A percentile compares a stretch with the other conserved stretches of the same genome.
Conservation (phyloP, 2,113 vertebrate species). For the Chascanopsetta lugubris region DNA sequence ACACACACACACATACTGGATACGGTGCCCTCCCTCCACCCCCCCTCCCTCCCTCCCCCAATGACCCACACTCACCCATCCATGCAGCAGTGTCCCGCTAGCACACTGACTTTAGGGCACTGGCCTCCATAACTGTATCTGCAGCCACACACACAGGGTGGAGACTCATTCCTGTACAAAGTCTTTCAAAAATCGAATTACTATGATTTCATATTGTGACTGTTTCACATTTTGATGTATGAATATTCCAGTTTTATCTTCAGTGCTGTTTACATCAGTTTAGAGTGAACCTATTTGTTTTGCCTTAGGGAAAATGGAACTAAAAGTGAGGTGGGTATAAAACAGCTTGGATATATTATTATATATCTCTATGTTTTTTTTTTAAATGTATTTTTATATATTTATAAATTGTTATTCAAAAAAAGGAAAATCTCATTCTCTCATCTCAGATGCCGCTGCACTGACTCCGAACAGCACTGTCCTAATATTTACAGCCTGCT, state of each 20-base stretch:
- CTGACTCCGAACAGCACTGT: slow-evolving; percentile 18
- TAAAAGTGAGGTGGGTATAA: not conserved
- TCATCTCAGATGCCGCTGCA: slow-evolving; percentile 1
- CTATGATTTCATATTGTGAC: slow-evolving; percentile 25
- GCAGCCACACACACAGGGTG: slow-evolving; percentile 25
- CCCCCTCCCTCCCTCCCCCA: slow-evolving; percentile 7
- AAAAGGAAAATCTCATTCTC: slow-evolving; percentile 4
- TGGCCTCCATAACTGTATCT: slow-evolving; percentile 37
- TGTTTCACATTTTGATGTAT: not conserved
- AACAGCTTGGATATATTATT: not conserved
- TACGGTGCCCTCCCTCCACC: slow-evolving; percentile 5
- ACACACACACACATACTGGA: not conserved
- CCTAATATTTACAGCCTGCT: slow-evolving; percentile 35
- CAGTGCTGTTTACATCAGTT: not conserved
- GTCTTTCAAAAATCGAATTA: slow-evolving; percentile 10
- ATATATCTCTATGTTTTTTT: slow-evolving; percentile 1
- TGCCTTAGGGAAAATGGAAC: not conserved
- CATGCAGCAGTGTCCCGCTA: slow-evolving; percentile 29
- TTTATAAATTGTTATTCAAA: no score
- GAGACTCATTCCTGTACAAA: slow-evolving; percentile 33
- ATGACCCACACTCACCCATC: slow-evolving; percentile 37
- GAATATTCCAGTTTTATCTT: slow-evolving; percentile 1
- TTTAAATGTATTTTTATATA: slow-evolving; percentile 1
- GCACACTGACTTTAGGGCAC: slow-evolving; percentile 30
- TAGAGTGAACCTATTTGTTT: not conserved